Conservation (phyloP, 2,113 vertebrate genomes). For the Melanotaenia duboulayi region DNA sequence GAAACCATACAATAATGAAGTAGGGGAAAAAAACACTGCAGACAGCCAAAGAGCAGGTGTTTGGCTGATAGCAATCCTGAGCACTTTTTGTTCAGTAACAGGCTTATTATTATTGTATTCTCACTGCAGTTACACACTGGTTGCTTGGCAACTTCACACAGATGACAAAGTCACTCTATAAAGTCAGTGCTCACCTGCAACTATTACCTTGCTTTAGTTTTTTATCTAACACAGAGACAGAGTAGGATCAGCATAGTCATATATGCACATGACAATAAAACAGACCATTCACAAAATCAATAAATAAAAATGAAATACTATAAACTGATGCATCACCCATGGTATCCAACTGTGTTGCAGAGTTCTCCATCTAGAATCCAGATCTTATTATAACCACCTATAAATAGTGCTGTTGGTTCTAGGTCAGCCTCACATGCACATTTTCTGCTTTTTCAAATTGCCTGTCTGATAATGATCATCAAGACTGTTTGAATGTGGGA, state of each 20-base stretch:
- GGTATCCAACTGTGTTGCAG: conserved; percentile 11
- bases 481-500: conserved; percentile 60
- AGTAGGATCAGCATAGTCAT: neutral
- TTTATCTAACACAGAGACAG: neutral
- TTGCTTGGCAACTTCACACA: conserved; percentile 28
- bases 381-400: conserved; percentile 71
- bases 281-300: neutral
- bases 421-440: conserved; percentile 71
- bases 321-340: neutral
- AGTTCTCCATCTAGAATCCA: conserved; percentile 62
- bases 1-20: conserved; percentile 25
- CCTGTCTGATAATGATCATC: conserved; percentile 44
- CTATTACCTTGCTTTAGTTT: neutral
- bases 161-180: conserved; percentile 19
- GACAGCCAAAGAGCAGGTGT: conserved; percentile 36
- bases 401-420: conserved; percentile 78
- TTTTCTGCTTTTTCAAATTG: conserved; percentile 58
- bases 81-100: conserved; percentile 29
- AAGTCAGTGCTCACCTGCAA: conserved; percentile 18
- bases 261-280: neutral
- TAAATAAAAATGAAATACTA: neutral
- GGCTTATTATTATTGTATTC: conserved; percentile 19
- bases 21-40: conserved; percentile 4
- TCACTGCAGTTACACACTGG: conserved; percentile 14
- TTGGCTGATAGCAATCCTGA: conserved; percentile 35